phyloP scores from a whole-genome alignment of 1,140 invertebrate species.

The Drosophila neocordata region DNA sequence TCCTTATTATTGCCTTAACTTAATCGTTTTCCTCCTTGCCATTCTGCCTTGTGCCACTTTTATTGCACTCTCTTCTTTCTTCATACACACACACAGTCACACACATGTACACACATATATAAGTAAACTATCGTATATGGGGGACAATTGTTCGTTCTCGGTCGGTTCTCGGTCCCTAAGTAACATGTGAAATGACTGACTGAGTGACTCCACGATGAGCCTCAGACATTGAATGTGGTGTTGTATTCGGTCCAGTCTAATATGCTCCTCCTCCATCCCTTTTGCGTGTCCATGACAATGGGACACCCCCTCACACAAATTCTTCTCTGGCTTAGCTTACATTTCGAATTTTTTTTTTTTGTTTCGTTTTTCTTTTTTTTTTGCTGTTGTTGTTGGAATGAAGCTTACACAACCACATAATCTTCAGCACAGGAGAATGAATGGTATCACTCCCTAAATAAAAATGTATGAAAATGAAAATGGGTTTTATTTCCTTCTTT shows the following conservation, averaged over 20 bases:
- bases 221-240: neutral
- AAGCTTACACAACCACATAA: slow-evolving; percentile 62
- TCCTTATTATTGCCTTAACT: slow-evolving; percentile 77
- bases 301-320: too few relatives aligned
- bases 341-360: too few relatives aligned
- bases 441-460: neutral
- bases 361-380: neutral
- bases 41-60: slow-evolving; percentile 35
- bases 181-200: slow-evolving; percentile 44
- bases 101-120: slow-evolving; percentile 2
- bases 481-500: neutral
- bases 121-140: slow-evolving; percentile 23
- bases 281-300: slow-evolving; percentile 68
- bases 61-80: slow-evolving; percentile 34
- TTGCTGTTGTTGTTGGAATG: neutral
- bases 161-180: neutral
- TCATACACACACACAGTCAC: slow-evolving; percentile 13
- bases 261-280: neutral
- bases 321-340: too few relatives aligned
- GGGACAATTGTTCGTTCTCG: slow-evolving; percentile 51
- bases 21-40: slow-evolving; percentile 63
- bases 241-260: slow-evolving; percentile 1
- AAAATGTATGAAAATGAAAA: too few relatives aligned
- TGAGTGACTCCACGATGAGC: slow-evolving; percentile 21
- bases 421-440: slow-evolving; percentile 48